Conservation (phyloP, 2,797 vertebrate genomes). For the Coregonus suidteri region DNA sequence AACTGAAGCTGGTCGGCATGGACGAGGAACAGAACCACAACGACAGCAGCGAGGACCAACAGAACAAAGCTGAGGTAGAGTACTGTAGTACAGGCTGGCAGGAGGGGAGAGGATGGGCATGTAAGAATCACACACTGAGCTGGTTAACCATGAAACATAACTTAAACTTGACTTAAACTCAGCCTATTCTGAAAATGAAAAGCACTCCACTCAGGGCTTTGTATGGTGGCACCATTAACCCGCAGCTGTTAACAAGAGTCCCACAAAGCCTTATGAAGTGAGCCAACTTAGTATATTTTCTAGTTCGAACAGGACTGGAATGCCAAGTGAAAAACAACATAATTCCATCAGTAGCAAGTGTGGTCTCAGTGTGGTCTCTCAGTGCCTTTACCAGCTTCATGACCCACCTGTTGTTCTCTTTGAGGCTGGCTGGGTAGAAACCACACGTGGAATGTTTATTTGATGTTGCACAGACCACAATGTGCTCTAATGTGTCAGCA, state of each 20-base stretch:
- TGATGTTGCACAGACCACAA: conserved; percentile 22
- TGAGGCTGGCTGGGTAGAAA: background rate
- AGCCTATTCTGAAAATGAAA: background rate
- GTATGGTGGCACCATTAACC: background rate
- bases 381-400: background rate
- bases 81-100: conserved; percentile 6
- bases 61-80: conserved; percentile 90
- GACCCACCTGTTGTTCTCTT: conserved; percentile 30
- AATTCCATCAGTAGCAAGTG: background rate
- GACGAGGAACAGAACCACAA: conserved; percentile 79
- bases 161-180: background rate
- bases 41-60: conserved; percentile 78
- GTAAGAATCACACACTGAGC: background rate
- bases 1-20: conserved; percentile 91
- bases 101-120: background rate
- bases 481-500: conserved; percentile 9
- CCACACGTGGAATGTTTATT: conserved; percentile 35
- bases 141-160: background rate
- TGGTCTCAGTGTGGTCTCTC: background rate
- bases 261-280: background rate
- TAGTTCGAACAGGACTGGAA: background rate
- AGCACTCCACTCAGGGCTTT: background rate
- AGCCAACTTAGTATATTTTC: background rate
- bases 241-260: background rate
- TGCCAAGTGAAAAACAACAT: background rate